A percentile compares a stretch with the other conserved stretches of the same genome.
Conservation (phyloP, 2,113 vertebrate species). For the Orycteropus afer region DNA sequence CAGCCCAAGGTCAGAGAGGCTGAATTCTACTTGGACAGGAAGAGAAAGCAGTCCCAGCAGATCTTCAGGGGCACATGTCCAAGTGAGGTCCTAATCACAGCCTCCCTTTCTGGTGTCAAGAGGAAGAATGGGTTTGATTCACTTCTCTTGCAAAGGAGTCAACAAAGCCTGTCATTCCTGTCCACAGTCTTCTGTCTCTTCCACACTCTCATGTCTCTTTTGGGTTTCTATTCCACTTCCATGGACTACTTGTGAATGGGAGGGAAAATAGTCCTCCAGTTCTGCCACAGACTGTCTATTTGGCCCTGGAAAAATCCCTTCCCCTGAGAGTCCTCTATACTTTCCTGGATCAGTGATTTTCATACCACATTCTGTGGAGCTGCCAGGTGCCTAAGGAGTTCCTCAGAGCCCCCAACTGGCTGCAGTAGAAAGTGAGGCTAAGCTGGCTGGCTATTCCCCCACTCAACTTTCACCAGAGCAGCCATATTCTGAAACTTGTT, state of each 20-base stretch:
- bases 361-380: neutral
- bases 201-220: neutral
- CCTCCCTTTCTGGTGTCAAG: neutral
- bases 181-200: neutral
- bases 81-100: neutral
- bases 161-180: neutral
- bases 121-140: neutral
- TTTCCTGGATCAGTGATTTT: neutral
- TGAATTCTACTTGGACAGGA: neutral
- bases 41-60: neutral
- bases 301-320: neutral
- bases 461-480: neutral
- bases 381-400: neutral
- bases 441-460: neutral
- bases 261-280: neutral
- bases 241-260: neutral
- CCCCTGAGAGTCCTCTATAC: neutral
- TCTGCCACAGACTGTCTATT: neutral
- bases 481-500: neutral
- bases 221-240: conserved; percentile 18
- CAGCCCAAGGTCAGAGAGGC: neutral
- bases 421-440: neutral
- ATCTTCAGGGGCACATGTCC: neutral
- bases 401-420: neutral
- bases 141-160: neutral